These are phyloP conservation scores for Rynchops niger DNA, from an alignment of 2,113 vertebrate genomes.

Conservation along the genomic window DNA sequence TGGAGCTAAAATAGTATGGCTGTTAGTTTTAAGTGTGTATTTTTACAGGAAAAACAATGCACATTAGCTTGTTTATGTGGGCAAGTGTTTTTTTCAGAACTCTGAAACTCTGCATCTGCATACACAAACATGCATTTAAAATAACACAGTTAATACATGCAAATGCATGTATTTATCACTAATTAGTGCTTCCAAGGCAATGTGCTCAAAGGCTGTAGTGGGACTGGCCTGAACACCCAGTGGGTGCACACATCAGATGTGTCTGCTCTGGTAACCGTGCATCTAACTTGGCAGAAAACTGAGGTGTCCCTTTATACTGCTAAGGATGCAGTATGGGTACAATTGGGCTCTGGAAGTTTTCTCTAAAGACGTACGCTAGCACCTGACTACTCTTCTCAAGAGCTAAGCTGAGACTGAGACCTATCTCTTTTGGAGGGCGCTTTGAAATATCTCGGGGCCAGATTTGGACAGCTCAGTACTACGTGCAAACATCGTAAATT, in stretches of 20 bases:
- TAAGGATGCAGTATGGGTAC: not conserved
- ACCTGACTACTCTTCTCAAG: not conserved
- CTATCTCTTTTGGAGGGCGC: not conserved
- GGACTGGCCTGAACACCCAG: not conserved
- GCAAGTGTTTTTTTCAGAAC: not conserved
- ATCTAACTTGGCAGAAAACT: not conserved
- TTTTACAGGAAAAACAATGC: not conserved
- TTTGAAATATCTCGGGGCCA: not conserved
- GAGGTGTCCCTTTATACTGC: too few relatives aligned
- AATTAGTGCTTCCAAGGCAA: not conserved
- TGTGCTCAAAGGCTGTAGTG: not conserved
- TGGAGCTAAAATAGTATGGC: not conserved
- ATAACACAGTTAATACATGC: not conserved
- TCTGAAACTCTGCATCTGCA: not conserved
- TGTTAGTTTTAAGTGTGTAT: not conserved
- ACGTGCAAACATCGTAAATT: not conserved
- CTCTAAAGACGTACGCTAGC: not conserved
- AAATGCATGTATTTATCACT: not conserved
- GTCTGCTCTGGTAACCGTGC: not conserved
- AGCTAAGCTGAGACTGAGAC: not conserved
- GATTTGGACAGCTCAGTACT: not conserved
- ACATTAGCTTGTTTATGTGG: not conserved
- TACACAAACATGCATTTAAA: not conserved
- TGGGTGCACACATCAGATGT: not conserved
- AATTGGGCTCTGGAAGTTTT: not conserved